A percentile compares a stretch with the other conserved stretches of the same genome.
phyloP scores from a whole-genome alignment of 2,113 vertebrate species.

The Phyllostomus hastatus region DNA sequence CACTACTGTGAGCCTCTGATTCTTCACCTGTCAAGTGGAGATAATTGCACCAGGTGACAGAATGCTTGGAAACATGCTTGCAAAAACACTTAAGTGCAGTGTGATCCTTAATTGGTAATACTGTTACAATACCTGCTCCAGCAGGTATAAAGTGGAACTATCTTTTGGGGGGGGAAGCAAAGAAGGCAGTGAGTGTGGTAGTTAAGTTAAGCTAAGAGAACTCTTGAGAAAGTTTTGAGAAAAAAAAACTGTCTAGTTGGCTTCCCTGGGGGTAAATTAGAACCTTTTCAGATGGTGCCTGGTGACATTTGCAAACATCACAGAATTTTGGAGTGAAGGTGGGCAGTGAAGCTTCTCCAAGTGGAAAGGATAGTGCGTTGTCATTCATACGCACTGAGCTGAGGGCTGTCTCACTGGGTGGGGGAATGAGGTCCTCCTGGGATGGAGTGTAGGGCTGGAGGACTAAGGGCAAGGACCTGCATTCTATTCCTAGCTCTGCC shows the following conservation, averaged over 20 bases:
- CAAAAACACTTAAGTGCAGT: neutral
- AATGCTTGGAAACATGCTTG: conserved; percentile 14
- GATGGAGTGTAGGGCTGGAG: neutral
- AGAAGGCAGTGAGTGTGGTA: neutral
- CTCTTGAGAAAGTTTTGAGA: neutral
- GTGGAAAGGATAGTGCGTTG: neutral
- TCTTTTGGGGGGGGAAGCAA: neutral
- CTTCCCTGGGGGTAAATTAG: conserved; percentile 49
- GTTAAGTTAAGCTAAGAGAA: neutral
- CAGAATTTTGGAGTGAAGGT: neutral
- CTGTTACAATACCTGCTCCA: neutral
- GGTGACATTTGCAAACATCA: conserved; percentile 26
- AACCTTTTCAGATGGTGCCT: conserved; percentile 10
- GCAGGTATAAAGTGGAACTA: neutral
- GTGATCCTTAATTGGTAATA: neutral
- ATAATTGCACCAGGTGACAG: neutral
- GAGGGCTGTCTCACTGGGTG: neutral
- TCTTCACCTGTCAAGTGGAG: neutral
- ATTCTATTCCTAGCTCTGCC: neutral
- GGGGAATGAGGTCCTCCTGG: neutral
- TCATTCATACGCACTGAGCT: neutral
- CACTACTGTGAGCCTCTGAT: neutral
- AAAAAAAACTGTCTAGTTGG: conserved; percentile 56
- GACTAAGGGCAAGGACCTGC: neutral
- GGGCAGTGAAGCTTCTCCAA: neutral